Evolutionary conservation across 2,888 invertebrate species (phyloP), one percentile per base, ranked within the genome.

Genomic region (Nomada fabriciana): DNA sequence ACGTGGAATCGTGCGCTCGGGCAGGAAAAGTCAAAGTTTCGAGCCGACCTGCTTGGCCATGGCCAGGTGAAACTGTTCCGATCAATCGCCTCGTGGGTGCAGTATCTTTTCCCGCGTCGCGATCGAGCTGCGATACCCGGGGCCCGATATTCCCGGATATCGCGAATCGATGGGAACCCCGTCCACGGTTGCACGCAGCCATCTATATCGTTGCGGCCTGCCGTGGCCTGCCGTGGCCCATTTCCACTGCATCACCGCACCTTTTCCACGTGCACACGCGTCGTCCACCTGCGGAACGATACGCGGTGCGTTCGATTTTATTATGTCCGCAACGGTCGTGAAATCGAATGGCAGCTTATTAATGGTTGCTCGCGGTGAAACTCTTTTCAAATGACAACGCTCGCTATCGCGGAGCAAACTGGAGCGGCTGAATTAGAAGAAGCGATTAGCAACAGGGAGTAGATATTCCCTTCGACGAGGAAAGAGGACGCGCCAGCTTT

Each of bases 131-230:
- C 80, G 86, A 89, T 86, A 83, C 57, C 76, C 61, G 47, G 60
- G 71, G 60, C 55, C 67, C 80, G 83, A 72, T 83, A 86, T 83
- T 71, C 82, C 64, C 84, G 81, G 88, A 88, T 90, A 89, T 89
- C 87, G 82, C 86, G 77, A 84, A 89, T 89, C 89, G 86, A 89
- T 87, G 83, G 85, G 81, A 78, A 84, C 78, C 55, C 67, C 63
- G 68, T 55, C 59, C 72, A 73, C 79, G 53, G 76, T 79, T 84
- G 43, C 82, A 64, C 82, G 68, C 61, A 70, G 47, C 18, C 64
- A 72, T 79, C 72, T 75, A 63, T 86, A 86, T 88, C 86, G 81
- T 83, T 81, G 76, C 72, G 70, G 67, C 43, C 53, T 43, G 74
- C 57, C 59, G 65, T 25, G 25, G 25, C 25, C 25, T 25, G 29